Evolutionary conservation across 2,113 vertebrate genomes (phyloP).

Genomic region (Pampusana beccarii): DNA sequence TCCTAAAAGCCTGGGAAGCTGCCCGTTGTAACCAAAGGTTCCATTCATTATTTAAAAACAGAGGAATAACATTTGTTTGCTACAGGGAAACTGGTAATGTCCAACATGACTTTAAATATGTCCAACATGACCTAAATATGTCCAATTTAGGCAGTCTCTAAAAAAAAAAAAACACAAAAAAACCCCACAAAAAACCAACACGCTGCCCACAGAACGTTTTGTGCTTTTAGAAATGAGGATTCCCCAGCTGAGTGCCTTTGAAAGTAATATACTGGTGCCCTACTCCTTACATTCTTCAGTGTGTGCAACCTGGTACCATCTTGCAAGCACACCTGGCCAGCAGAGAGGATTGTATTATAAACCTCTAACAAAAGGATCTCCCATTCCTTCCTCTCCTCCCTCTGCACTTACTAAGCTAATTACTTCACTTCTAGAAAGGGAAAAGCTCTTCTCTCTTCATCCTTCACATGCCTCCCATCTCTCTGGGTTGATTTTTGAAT

Average conservation of each 20-base stretch:
- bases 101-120: background rate
- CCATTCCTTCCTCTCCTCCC: background rate
- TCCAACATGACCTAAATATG: background rate
- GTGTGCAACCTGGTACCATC: background rate
- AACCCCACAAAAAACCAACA: background rate
- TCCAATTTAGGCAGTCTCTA: background rate
- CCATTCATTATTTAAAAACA: background rate
- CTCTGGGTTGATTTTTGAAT: background rate
- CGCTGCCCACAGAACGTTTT: background rate
- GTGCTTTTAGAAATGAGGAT: background rate
- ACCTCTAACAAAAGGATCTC: constrained; percentile 6
- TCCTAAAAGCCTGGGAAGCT: background rate
- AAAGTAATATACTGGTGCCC: background rate
- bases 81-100: background rate
- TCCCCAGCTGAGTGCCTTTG: background rate
- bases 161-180: background rate
- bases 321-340: background rate
- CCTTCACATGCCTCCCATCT: background rate
- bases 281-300: background rate
- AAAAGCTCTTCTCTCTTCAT: background rate
- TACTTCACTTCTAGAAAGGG: constrained; percentile 8
- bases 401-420: constrained; percentile 31
- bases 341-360: background rate
- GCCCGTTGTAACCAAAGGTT: background rate
- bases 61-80: background rate